Base-by-base conservation (phyloP, 2,113 vertebrate species). In the Forbesichthys agassizii region DNA sequence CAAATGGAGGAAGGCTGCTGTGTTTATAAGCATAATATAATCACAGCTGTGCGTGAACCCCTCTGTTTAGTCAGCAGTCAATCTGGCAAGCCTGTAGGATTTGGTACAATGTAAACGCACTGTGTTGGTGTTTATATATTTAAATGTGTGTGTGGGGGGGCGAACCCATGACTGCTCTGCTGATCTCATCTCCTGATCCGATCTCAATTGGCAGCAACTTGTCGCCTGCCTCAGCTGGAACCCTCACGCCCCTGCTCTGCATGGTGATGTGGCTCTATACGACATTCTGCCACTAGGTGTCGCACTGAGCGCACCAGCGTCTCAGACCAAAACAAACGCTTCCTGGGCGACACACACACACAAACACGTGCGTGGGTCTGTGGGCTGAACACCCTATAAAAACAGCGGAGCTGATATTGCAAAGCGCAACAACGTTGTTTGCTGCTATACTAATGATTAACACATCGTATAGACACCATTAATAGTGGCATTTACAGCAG, bases 1-100 rank as follows among this genome's bases (percentile, higher is more conserved):
- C 71, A 71, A 84, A 86, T 78, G 83, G 81, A 76, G 75, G 62
- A 74, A 83, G 78, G 79, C 74, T 75, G 74, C 66, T 67, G 65
- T 76, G 87, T 84, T 82, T 72, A 84, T 72, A 76, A 64, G 63
- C 71, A 64, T 81, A 76, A 62, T 79, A 73, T 81, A 79, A 86
- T 84, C 78, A 80, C 82, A 71, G 73, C 75, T 79, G 75, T 65
- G 13, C 61, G 64, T 77, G 61, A 85, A 66, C 56, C 64, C 18
- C n/a, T 0, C 48, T 53, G 53, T 56, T 27, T 14, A 66, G 47
- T 85, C 76, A 74, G 67, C 79, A 3, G 27, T 27, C 1, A 61
- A 67, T 77, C 54, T 62, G 66, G 66, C 1, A 16, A 74, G 63
- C 47, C 74, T 54, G 70, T 67, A 60, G n/a, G 18, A 48, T 7